Base-by-base conservation (phyloP, 2,797 vertebrate species). In the Buceros bicornis region DNA sequence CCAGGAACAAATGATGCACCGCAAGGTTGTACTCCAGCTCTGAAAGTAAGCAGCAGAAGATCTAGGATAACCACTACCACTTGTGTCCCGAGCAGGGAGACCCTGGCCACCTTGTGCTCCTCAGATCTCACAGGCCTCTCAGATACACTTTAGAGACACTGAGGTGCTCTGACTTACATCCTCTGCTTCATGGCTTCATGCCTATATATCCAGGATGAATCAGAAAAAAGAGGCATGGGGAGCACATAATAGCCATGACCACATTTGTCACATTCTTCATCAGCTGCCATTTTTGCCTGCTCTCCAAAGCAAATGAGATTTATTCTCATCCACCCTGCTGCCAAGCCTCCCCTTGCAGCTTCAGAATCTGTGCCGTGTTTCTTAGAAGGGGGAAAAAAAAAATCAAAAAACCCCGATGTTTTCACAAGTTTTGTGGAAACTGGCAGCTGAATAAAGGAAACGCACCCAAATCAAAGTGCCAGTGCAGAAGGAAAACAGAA, bases 381-480 rank as follows among this genome's bases (percentile, higher is more conserved):
- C 9, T 28, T 48, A 24, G 37, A 72, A 79, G 6, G 56, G 35
- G 6, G 56, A n/a, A 40, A 40, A 86, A 83, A 58, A 78, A 86
- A 25, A 26, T 58, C 10, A 26, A 77, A 66, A 58, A 40, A 76
- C 83, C 77, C 54, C 1, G 0, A 25, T 62, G 73, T 78, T 95
- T 92, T 89, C 65, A 73, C 26, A 86, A 56, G 43, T 89, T 86
- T 60, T 40, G 73, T 74, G 61, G 77, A 90, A 92, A 70, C 53
- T 93, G 83, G 83, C 77, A 90, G 69, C 69, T 81, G 89, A 83
- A 66, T 45, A 93, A 95, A 93, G 61, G 61, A 86, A 81, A 70
- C 29, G 29, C 19, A 60, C 60, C n/a, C 60, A 83, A 56, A 86
- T 47, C 31, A 43, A 90, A 83, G 51, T 43, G 65, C 42, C 83